These are phyloP conservation scores for Liasis olivaceus DNA, from an alignment of 2,797 vertebrate species.

Conservation along the genomic window DNA sequence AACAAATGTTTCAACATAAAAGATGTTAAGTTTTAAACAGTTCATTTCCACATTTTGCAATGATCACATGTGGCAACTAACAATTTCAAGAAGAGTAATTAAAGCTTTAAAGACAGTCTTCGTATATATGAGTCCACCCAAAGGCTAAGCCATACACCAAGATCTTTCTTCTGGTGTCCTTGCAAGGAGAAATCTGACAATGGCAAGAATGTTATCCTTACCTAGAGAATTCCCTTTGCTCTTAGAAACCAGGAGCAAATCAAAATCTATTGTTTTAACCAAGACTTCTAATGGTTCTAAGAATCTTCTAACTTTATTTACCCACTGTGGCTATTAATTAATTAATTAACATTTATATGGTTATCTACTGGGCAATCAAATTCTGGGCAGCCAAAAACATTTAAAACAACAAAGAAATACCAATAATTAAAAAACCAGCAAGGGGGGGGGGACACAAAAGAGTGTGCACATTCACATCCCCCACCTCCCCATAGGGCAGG, in stretches of 20 bases:
- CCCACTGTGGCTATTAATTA: neutral
- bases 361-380: neutral
- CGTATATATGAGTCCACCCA: neutral
- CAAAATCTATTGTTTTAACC: neutral
- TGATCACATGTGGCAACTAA: neutral
- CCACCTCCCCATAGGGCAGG: neutral
- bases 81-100: neutral
- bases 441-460: neutral
- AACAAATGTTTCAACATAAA: neutral
- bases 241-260: neutral
- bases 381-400: neutral
- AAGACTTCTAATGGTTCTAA: neutral
- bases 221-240: neutral
- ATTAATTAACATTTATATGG: neutral
- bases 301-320: neutral
- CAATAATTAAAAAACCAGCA: neutral
- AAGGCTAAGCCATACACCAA: neutral
- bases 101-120: neutral
- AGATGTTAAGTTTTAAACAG: neutral
- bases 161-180: neutral
- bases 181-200: neutral
- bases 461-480: neutral
- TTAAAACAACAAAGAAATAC: neutral
- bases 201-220: neutral
- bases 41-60: neutral